Conservation (phyloP, 2,113 vertebrate species). For the Chaetodon auriga region DNA sequence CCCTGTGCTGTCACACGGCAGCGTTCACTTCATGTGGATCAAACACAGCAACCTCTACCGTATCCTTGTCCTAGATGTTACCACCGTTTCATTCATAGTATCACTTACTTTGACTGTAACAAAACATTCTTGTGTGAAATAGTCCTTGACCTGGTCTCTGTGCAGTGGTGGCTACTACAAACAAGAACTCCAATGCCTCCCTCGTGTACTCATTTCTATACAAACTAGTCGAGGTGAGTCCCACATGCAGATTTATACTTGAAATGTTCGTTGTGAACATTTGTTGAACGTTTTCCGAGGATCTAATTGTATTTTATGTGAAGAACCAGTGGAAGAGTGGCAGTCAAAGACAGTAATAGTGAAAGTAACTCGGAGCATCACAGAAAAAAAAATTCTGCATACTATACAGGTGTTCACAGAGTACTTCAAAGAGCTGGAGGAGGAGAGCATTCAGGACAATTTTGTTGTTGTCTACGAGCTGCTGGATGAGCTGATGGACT, state of each 20-base stretch:
- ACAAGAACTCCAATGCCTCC: constrained; percentile 93
- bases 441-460: constrained; percentile 96
- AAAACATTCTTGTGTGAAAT: constrained; percentile 2
- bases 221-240: constrained; percentile 93
- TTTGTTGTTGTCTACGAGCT: constrained; percentile 96
- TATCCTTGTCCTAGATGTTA: constrained; percentile 82
- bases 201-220: constrained; percentile 95
- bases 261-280: neutral
- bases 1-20: constrained; percentile 88
- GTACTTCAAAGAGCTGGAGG: constrained; percentile 97
- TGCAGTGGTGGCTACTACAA: constrained; percentile 92
- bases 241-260: neutral
- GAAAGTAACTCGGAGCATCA: no score
- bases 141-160: constrained; percentile 80
- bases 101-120: neutral
- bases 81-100: neutral
- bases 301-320: neutral
- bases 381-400: neutral
- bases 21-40: constrained; percentile 94
- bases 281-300: neutral
- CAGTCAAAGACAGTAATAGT: no score
- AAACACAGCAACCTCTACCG: constrained; percentile 95
- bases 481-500: constrained; percentile 96
- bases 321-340: neutral
- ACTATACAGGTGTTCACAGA: constrained; percentile 90